phyloP scores from a whole-genome alignment of 2,888 invertebrate genomes.

The Pherbina coryleti region DNA sequence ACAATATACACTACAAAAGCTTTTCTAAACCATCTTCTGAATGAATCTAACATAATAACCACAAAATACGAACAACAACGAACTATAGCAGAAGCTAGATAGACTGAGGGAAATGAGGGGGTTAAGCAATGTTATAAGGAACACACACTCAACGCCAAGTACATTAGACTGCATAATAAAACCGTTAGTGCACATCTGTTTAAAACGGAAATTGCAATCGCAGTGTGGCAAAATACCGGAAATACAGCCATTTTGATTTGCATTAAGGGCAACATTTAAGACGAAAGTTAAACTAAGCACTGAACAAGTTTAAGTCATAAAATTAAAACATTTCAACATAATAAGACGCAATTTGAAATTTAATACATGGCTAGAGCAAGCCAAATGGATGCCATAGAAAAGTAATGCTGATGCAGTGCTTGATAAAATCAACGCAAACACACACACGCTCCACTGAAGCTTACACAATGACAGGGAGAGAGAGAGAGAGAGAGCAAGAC shows the following conservation, averaged over 20 bases:
- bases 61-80: too few relatives aligned
- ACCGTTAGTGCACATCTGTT: background rate
- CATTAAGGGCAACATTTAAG: background rate
- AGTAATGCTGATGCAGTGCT: too few relatives aligned
- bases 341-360: background rate
- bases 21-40: too few relatives aligned
- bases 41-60: too few relatives aligned
- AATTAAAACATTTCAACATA: slow-evolving; percentile 18
- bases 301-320: slow-evolving; percentile 19
- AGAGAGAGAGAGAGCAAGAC: background rate
- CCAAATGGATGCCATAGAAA: too few relatives aligned
- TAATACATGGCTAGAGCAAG: background rate
- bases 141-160: too few relatives aligned
- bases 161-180: too few relatives aligned
- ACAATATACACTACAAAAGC: too few relatives aligned
- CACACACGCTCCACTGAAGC: background rate
- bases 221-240: slow-evolving; percentile 1
- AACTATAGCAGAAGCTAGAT: too few relatives aligned
- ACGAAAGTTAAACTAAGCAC: slow-evolving; percentile 1
- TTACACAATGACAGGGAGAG: background rate
- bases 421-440: background rate
- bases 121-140: too few relatives aligned
- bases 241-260: slow-evolving; percentile 24
- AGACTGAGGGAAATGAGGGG: too few relatives aligned
- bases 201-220: slow-evolving; percentile 16